Evolutionary conservation across 2,113 vertebrate genomes (phyloP).

Genomic region (Chaetorhynchus papuensis): DNA sequence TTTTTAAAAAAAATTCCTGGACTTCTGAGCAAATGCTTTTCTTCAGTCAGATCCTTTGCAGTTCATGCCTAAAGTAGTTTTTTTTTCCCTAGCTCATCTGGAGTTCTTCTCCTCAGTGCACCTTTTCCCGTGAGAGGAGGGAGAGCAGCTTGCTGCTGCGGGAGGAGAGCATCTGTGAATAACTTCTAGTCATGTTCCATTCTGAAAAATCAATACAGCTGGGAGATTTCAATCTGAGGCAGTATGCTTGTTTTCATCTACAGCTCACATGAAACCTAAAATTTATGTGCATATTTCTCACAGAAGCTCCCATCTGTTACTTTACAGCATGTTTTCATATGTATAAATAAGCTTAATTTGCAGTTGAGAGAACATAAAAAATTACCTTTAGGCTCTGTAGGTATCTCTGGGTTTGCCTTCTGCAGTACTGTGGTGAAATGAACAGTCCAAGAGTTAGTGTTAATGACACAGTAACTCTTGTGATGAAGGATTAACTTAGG

Average conservation of each 20-base stretch:
- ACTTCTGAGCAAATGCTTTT: neutral
- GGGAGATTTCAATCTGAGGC: conserved; percentile 27
- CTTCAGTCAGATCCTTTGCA: neutral
- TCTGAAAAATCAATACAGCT: conserved; percentile 59
- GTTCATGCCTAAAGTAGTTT: neutral
- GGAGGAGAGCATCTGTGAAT: conserved; percentile 10
- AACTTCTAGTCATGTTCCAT: conserved; percentile 34
- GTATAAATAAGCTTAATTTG: conserved; percentile 44
- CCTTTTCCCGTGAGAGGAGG: neutral
- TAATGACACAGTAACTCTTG: neutral
- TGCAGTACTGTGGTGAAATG: neutral
- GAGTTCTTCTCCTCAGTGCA: neutral
- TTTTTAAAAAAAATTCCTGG: neutral
- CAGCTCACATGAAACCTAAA: conserved; percentile 27
- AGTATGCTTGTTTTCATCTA: conserved; percentile 44
- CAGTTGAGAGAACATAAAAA: conserved; percentile 13
- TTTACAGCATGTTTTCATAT: conserved; percentile 6
- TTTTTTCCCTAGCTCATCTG: neutral
- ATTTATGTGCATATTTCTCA: conserved; percentile 50
- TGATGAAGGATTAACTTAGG: neutral
- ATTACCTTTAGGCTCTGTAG: neutral
- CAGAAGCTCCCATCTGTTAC: conserved; percentile 43
- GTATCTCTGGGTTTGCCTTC: neutral
- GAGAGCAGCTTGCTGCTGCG: conserved; percentile 32
- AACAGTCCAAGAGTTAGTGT: neutral